These are phyloP conservation scores for Hippocampus mohnikei DNA, from an alignment of 2,113 vertebrate genomes.

Conservation along the genomic window DNA sequence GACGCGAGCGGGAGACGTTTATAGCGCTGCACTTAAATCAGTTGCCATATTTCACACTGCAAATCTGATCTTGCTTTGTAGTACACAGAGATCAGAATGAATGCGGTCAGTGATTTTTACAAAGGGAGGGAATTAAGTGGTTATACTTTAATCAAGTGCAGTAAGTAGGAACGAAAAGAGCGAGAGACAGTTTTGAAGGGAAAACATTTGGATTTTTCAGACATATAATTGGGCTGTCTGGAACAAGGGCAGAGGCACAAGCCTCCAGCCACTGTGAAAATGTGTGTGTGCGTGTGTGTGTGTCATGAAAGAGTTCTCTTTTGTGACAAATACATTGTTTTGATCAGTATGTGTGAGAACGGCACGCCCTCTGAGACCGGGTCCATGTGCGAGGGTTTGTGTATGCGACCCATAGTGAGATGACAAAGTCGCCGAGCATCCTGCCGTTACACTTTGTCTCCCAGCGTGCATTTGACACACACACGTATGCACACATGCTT, in stretches of 20 bases:
- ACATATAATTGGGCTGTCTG: constrained; percentile 74
- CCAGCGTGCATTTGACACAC: constrained; percentile 67
- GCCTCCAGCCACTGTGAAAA: constrained; percentile 51
- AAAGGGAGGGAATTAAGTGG: background rate
- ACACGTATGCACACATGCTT: constrained; percentile 21
- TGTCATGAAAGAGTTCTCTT: constrained; percentile 72
- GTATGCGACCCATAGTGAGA: constrained; percentile 62
- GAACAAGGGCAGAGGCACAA: constrained; percentile 70
- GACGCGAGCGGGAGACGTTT: constrained; percentile 13
- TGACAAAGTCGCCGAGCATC: constrained; percentile 63
- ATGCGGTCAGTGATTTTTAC: constrained; percentile 18
- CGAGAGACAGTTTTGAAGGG: constrained; percentile 31
- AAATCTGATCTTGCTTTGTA: background rate
- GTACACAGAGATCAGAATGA: no score
- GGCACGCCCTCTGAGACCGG: constrained; percentile 72
- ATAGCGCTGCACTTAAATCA: constrained; percentile 17
- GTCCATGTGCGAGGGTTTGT: constrained; percentile 38
- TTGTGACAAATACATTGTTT: constrained; percentile 82
- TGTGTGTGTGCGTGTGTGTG: constrained; percentile 36
- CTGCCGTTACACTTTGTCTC: constrained; percentile 64
- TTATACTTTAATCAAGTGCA: no score
- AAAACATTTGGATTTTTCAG: constrained; percentile 53
- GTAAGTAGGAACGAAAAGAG: background rate
- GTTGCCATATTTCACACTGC: constrained; percentile 18
- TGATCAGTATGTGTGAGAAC: constrained; percentile 85